Percentiles rank a stretch among this genome's conserved stretches.
These are phyloP conservation scores for Idaea dimidiata DNA, from an alignment of 2,888 invertebrate genomes.

Conservation along the genomic window DNA sequence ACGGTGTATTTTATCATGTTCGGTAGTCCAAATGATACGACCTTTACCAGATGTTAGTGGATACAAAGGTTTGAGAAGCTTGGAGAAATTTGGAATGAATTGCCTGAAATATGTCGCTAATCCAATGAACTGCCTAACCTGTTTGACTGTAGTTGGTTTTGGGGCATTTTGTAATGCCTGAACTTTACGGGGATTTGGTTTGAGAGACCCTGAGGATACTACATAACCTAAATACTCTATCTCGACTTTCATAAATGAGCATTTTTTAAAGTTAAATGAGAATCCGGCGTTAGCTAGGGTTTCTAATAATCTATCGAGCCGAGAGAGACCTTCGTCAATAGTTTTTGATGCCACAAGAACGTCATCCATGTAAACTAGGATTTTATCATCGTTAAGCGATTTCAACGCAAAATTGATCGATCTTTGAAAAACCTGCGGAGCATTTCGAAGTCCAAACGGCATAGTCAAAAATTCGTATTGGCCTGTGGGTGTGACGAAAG, in stretches of 20 bases:
- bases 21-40: background rate
- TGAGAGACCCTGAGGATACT: too few relatives aligned
- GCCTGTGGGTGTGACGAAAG: constrained; percentile 10
- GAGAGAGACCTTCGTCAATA: constrained; percentile 8
- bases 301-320: constrained; percentile 11
- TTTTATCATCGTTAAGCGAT: constrained; percentile 4
- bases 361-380: constrained; percentile 13
- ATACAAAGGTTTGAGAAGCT: constrained; percentile 4
- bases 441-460: too few relatives aligned
- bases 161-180: too few relatives aligned
- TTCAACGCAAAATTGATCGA: constrained; percentile 6
- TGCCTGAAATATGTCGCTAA: too few relatives aligned
- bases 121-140: too few relatives aligned
- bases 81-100: too few relatives aligned
- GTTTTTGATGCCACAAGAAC: constrained; percentile 8
- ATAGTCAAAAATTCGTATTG: too few relatives aligned
- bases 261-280: too few relatives aligned
- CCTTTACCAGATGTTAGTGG: constrained; percentile 7
- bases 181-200: constrained; percentile 26
- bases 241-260: constrained; percentile 17
- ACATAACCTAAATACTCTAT: constrained; percentile 25
- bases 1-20: constrained; percentile 5
- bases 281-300: constrained; percentile 16
- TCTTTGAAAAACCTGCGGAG: constrained; percentile 15
- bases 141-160: too few relatives aligned